Base-by-base conservation (phyloP, 2,113 vertebrate genomes). In the Aythya baeri region DNA sequence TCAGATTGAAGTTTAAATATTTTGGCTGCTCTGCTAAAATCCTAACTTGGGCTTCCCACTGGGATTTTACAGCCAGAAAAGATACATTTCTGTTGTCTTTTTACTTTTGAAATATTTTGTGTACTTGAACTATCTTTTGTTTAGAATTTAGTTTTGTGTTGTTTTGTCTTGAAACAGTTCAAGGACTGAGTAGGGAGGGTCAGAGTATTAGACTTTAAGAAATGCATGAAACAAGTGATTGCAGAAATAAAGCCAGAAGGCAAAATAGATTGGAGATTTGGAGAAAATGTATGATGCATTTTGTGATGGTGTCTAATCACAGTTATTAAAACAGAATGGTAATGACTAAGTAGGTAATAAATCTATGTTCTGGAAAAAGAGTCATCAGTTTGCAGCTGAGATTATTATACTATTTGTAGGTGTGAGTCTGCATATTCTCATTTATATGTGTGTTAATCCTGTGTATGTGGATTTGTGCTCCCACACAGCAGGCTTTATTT, bases 1-100 rank as follows among this genome's bases (percentile, higher is more conserved):
- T 83, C 83, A 54, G 15, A 80, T 5, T 81, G 82, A 91, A 96
- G 34, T 36, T 77, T 44, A 94, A 89, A 91, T 94, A 81, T 88
- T 96, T 91, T 94, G 79, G 46, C 63, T 74, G 25, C 46, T 74
- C 75, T 80, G 18, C 59, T 88, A 85, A 93, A 83, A 18, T 9
- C 11, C 31, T 74, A 46, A 59, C 23, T 91, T 67, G 32, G 14
- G 9, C 83, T 86, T 90, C 50, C 83, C 81, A 38, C n/a, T 90
- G 79, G 36, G 55, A 93, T 90, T 93, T 91, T 77, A 44, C 43
- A 75, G 32, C 7, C 52, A 88, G 32, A 77, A 83, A 86, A 75
- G 8, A 83, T 32, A 7, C 18, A 63, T 67, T 12, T 70, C 38
- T 91, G n/a, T 87, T 95, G 43, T 68, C 73, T 79, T 88, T 94